A percentile compares a stretch with the other conserved stretches of the same genome.
phyloP scores from a whole-genome alignment of 2,888 invertebrate genomes.

The Anoncus sp. region DNA sequence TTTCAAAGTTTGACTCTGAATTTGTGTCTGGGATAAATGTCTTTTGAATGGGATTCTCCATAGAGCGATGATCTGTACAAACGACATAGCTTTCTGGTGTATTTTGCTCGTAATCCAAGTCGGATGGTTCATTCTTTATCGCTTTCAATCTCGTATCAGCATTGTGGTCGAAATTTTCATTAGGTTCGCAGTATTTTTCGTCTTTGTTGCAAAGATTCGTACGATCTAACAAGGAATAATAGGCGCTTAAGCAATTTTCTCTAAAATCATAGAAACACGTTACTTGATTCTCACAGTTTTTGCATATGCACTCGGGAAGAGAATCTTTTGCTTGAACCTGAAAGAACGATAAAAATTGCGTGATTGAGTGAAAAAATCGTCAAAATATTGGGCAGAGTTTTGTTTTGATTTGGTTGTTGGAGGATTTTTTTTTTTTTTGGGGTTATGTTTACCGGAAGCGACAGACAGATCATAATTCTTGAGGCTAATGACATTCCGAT shows the following conservation, averaged over 20 bases:
- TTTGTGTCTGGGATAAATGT: neutral
- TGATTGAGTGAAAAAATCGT: neutral
- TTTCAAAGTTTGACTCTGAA: conserved; percentile 3
- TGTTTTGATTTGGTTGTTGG: conserved; percentile 12
- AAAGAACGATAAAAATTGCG: conserved; percentile 30
- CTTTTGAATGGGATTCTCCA: neutral
- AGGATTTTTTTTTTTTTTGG: conserved; percentile 19
- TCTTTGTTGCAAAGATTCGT: conserved; percentile 7
- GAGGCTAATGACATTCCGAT: conserved; percentile 60
- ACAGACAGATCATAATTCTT: conserved; percentile 69
- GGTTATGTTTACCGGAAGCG: conserved; percentile 66
- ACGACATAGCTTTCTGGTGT: conserved; percentile 4
- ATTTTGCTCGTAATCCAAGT: neutral
- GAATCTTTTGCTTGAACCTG: conserved; percentile 64
- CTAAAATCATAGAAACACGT: conserved; percentile 65
- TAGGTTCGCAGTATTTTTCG: conserved; percentile 7
- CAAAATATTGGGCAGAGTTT: neutral
- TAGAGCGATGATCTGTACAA: neutral
- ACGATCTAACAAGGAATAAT: conserved; percentile 53
- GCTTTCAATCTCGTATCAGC: neutral
- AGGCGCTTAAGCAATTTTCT: conserved; percentile 60
- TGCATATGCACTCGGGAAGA: conserved; percentile 64
- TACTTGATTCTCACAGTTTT: conserved; percentile 57
- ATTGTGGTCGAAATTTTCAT: neutral
- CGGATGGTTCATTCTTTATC: neutral